Base-by-base conservation (phyloP, 2,113 vertebrate species). In the Noturus placidus region DNA sequence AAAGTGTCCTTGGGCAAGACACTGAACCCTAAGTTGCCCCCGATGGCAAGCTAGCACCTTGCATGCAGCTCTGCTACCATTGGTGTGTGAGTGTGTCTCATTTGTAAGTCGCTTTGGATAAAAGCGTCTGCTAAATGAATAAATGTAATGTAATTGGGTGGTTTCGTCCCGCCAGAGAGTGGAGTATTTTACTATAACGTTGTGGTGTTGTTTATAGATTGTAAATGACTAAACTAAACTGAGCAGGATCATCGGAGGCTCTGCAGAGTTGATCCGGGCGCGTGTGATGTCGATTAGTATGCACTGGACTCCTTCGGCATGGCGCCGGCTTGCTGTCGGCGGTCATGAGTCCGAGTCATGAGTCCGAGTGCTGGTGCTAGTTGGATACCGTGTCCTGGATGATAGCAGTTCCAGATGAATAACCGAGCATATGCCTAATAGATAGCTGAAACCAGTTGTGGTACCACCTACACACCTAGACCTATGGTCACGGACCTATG, bases 341-440 rank as follows among this genome's bases (percentile, higher is more conserved):
- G n/a, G n/a, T n/a, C n/a, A n/a, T n/a, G n/a, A n/a, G n/a, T n/a
- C n/a, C n/a, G n/a, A 63, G 65, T 38, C 20, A 35, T 56, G 67
- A 65, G 84, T 74, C 56, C 25, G 70, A 57, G 52, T 57, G 54
- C 42, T 46, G 69, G 57, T 1, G 35, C 38, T 86, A 42, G 59
- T 59, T 20, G 74, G 79, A 67, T 72, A 33, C 74, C 56, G 70
- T 54, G 50, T 83, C 15, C 42, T 72, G 79, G 84, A 56, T 80
- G 46, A 77, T 20, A 52, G 50, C 46, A 69, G 83, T 88, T 74
- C 72, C 88, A 87, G 35, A 57, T 74, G 83, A 81, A 81, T 80
- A 82, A n/a, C 46, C 80, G 56, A 77, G 63, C 83, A 89, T 86
- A 91, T 89, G 86, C 54, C 61, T 54, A 63, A 61, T 69, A 86